Evolutionary conservation across 1,140 invertebrate genomes (phyloP), one percentile per base, ranked within the genome.

Genomic region (Cryptotermes secundus): DNA sequence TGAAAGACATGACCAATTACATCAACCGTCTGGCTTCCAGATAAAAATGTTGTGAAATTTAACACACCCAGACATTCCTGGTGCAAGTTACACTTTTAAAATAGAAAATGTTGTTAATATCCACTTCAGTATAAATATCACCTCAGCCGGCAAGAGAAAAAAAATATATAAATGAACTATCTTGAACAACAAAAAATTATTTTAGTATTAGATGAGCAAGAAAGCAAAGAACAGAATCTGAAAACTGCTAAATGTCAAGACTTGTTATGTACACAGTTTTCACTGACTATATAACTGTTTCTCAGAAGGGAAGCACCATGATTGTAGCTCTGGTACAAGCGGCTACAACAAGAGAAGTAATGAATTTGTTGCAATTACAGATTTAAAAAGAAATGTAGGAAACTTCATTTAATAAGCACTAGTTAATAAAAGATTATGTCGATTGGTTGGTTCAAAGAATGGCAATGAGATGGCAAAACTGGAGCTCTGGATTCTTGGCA

Each of bases 391-490:
- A 72, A 49, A 49, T 49, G 14, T 49, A 49, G 16, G 9, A 49
- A 49, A 49, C 3, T 31, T 72, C 31, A 31, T n/a, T n/a, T 72
- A 72, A 31, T 72, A 72, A 72, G 59, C 14, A 14, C n/a, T 31
- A n/a, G n/a, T 31, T n/a, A 3, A 31, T 72, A 31, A 72, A 12
- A n/a, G n/a, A 72, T n/a, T 72, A 72, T 14, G 59, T 72, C 31
- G 31, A 26, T 72, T 59, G 53, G 19, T 59, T 72, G 26, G 59
- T 72, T 72, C n/a, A 72, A 26, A 72, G 59, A 72, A 31, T 72
- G 59, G 59, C 59, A 72, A 72, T 72, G 59, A 72, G 59, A 72
- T 72, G 59, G 59, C 26, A 72, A 72, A 26, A 72, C 59, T 72
- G 59, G 59, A 72, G 59, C 59, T 26, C n/a, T 31, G n/a, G 59